Evolutionary conservation across 2,113 vertebrate species (phyloP).

Genomic region (Chiloscyllium plagiosum): DNA sequence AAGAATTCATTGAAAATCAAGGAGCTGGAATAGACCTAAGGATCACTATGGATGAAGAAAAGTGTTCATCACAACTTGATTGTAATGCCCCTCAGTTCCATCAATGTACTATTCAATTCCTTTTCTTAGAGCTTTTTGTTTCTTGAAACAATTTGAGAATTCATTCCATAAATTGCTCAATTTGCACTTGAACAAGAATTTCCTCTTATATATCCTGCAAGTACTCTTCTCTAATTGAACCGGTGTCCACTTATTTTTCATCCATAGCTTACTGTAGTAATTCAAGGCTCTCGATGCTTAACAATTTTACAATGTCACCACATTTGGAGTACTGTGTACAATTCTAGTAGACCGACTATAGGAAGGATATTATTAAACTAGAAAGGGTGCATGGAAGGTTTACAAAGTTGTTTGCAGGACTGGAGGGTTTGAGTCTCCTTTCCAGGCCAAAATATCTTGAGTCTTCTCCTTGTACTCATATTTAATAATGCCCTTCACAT

Average conservation of each 20-base stretch:
- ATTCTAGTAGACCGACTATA: too few species aligned
- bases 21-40: not conserved
- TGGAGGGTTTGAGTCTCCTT: not conserved
- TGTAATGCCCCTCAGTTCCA: not conserved
- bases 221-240: not conserved
- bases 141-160: not conserved
- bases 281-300: not conserved
- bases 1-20: not conserved
- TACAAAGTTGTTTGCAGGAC: too few species aligned
- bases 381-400: too few species aligned
- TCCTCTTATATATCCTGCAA: not conserved
- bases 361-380: too few species aligned
- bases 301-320: not conserved
- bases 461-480: not conserved
- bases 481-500: too few species aligned
- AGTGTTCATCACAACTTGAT: not conserved
- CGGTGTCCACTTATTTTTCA: not conserved
- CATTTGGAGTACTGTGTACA: not conserved
- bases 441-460: not conserved
- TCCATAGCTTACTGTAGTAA: not conserved
- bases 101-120: not conserved
- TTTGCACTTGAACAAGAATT: not conserved
- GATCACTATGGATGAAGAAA: not conserved
- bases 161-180: not conserved
- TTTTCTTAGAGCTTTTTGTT: not conserved